Percentiles rank a stretch among this genome's conserved stretches.
Evolutionary conservation across 2,888 invertebrate species (phyloP).

Genomic region (Dinocampus coccinellae): DNA sequence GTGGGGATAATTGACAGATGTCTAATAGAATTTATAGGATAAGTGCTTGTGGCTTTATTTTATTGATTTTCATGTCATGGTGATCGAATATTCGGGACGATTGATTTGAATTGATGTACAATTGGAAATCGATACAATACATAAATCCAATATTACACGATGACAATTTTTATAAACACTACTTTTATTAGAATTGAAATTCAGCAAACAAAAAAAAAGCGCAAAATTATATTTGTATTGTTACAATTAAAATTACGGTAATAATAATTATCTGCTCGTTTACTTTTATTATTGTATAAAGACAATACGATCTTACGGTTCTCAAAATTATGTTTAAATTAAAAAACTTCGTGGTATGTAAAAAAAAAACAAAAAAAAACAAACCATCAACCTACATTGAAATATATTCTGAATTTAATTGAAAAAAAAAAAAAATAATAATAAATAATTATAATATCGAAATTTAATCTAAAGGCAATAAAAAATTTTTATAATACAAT

Average conservation of each 20-base stretch:
- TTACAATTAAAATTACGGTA: too few relatives aligned
- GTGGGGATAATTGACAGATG: conserved; percentile 8
- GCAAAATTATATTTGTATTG: not conserved
- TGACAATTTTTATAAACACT: not conserved
- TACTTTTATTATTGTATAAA: too few relatives aligned
- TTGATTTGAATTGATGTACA: conserved; percentile 8
- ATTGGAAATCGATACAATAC: conserved; percentile 20
- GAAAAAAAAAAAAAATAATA: too few relatives aligned
- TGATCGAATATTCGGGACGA: conserved; percentile 48
- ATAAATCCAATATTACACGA: conserved; percentile 10
- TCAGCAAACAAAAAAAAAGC: not conserved
- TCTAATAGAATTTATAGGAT: not conserved
- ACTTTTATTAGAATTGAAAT: too few relatives aligned
- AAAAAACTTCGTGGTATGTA: conserved; percentile 52
- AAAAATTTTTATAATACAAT: too few relatives aligned
- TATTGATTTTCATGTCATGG: conserved; percentile 46
- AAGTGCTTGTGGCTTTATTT: not conserved
- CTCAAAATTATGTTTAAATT: conserved; percentile 47
- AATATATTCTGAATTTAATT: conserved; percentile 18
- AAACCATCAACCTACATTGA: conserved; percentile 50
- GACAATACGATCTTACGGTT: not conserved
- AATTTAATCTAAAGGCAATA: too few relatives aligned
- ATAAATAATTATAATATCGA: too few relatives aligned
- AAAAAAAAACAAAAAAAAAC: too few relatives aligned
- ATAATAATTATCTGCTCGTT: too few relatives aligned